phyloP scores from a whole-genome alignment of 92 coral and sea anemone species.

The Epizoanthus scotinus region DNA sequence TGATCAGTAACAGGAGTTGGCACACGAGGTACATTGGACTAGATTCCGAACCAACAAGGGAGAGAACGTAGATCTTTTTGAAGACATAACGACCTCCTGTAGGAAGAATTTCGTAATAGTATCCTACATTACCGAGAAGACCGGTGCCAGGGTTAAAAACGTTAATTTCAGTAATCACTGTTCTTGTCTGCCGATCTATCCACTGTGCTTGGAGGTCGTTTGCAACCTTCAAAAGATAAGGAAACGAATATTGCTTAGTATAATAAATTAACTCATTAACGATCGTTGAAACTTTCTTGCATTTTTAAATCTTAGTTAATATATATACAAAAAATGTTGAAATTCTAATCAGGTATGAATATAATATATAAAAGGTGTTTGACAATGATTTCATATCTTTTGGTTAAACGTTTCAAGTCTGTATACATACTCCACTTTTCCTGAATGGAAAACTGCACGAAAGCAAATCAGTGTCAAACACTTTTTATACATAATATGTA shows the following conservation, averaged over 20 bases:
- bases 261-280: too few relatives aligned
- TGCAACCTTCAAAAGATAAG: conserved; percentile 8
- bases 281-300: too few relatives aligned
- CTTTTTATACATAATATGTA: too few relatives aligned
- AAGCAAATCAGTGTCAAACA: too few relatives aligned
- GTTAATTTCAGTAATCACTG: conserved; percentile 18
- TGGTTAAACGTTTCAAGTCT: too few relatives aligned
- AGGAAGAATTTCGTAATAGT: conserved; percentile 17
- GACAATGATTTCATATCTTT: too few relatives aligned
- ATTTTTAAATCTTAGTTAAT: too few relatives aligned
- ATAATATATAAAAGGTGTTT: too few relatives aligned
- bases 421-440: too few relatives aligned
- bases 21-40: conserved; percentile 11
- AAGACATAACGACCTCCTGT: conserved; percentile 5
- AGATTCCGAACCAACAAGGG: conserved; percentile 13
- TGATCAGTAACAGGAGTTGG: conserved; percentile 17
- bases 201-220: conserved; percentile 17
- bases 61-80: conserved; percentile 13
- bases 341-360: too few relatives aligned
- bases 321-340: too few relatives aligned
- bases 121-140: background rate
- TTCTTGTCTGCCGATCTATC: conserved; percentile 27
- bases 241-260: background rate
- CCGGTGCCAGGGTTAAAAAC: conserved; percentile 29
- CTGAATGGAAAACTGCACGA: too few relatives aligned